Base-by-base conservation (phyloP, 2,888 invertebrate species). In the Serripes groenlandicus region DNA sequence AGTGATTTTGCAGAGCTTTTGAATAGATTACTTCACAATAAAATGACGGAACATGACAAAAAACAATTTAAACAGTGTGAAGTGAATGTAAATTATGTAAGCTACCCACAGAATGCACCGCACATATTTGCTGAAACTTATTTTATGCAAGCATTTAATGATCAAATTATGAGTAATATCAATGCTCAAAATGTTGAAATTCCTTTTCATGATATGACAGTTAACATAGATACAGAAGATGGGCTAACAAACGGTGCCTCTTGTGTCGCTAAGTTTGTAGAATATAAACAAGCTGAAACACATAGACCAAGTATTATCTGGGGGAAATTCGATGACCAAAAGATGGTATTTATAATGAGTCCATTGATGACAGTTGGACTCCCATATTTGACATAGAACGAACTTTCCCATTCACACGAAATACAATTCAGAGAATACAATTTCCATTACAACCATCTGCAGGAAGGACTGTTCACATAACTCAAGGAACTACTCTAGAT, bases 321-420 rank as follows among this genome's bases (percentile, higher is more conserved):
- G 80, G 80, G 80, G 18, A 23, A 60, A 32, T 80, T 85, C 75
- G 71, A 64, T 75, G 80, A 78, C 37, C 5, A 28, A 49, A 64
- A 68, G 30, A 68, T 81, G 80, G 80, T 7, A 66, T 78, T 42
- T 83, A 78, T 75, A 49, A 64, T 69, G 69, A 64, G 15, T 32
- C 37, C 26, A 78, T 81, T 32, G 54, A 82, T 56, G 23, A 49
- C 34, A 52, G n/a, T 28, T 83, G 86, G 81, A 83, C 78, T 26
- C 83, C 77, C 30, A 42, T 80, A 49, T 85, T 85, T 80, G 85
- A 85, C 64, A 62, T 75, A 4, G 80, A 80, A 68, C 42, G 83
- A 54, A 76, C 77, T 18, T 86, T 83, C 69, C 68, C 70, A n/a
- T 79, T 75, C 35, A 37, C 49, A 30, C 69, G 72, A 32, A 74